Evolutionary conservation across 2,888 invertebrate species (phyloP).

Genomic region (Hesperia comma): DNA sequence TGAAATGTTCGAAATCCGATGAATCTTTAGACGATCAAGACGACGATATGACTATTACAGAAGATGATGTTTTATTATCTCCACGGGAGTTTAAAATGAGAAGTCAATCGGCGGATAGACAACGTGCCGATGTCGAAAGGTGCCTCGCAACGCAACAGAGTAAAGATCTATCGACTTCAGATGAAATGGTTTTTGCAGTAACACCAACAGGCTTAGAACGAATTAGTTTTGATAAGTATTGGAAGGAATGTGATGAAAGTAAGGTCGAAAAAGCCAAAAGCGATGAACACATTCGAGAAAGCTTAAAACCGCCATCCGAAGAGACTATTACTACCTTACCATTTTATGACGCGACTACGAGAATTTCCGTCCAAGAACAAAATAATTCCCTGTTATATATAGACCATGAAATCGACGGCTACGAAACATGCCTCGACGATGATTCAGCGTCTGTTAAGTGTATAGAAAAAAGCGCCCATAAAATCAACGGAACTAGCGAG

Average conservation of each 20-base stretch:
- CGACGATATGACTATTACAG: conserved; percentile 80
- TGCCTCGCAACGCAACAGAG: conserved; percentile 76
- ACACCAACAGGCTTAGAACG: conserved; percentile 80
- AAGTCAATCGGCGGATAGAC: conserved; percentile 63
- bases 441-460: conserved; percentile 75
- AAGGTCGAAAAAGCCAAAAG: conserved; percentile 66
- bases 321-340: conserved; percentile 52
- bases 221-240: conserved; percentile 80
- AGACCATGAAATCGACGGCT: conserved; percentile 82
- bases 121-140: conserved; percentile 53
- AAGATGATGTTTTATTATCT: conserved; percentile 69
- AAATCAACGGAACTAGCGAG: conserved; percentile 67
- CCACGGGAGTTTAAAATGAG: conserved; percentile 72
- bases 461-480: conserved; percentile 68
- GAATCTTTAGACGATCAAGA: conserved; percentile 76
- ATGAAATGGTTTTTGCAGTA: conserved; percentile 82
- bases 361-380: conserved; percentile 72
- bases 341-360: conserved; percentile 63
- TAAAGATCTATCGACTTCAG: conserved; percentile 80
- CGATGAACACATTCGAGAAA: conserved; percentile 77
- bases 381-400: conserved; percentile 72
- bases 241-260: conserved; percentile 68
- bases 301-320: conserved; percentile 65
- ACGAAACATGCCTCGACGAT: conserved; percentile 86
- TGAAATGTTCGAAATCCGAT: conserved; percentile 72